Percentiles rank a stretch among this genome's conserved stretches.
These are phyloP conservation scores for Triplophysa yarkandensis DNA, from an alignment of 2,797 vertebrate genomes.

Conservation along the genomic window DNA sequence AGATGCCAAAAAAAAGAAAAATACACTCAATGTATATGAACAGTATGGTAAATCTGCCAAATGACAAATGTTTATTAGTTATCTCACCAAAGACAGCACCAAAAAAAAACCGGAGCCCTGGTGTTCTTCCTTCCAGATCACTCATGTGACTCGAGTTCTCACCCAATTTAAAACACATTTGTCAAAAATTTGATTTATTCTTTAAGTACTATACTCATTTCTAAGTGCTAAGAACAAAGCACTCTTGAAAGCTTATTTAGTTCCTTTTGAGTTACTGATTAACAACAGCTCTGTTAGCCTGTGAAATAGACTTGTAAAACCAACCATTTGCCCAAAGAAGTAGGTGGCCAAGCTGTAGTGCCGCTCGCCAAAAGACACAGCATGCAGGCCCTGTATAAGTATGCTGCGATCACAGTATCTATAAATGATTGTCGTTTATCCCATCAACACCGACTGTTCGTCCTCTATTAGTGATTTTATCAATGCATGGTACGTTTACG, in stretches of 20 bases:
- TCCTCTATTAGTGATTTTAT: too few relatives aligned
- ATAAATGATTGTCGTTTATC: conserved; percentile 12
- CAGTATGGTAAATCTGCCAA: too few relatives aligned
- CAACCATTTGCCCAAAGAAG: conserved; percentile 24
- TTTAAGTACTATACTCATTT: conserved; percentile 25
- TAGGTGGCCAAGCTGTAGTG: conserved; percentile 29
- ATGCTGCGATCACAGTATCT: conserved; percentile 7
- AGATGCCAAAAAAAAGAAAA: neutral
- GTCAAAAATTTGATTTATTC: conserved; percentile 10
- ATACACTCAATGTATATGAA: neutral
- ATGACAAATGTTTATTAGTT: neutral
- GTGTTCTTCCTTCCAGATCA: neutral
- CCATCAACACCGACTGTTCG: neutral
- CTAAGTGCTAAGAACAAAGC: neutral
- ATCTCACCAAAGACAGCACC: neutral
- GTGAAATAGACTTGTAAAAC: conserved; percentile 16
- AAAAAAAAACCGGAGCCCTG: neutral
- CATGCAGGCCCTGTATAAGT: conserved; percentile 4
- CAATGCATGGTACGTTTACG: neutral
- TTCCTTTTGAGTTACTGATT: neutral
- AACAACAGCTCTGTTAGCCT: conserved; percentile 5
- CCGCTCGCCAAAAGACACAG: conserved; percentile 26
- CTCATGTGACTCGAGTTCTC: neutral
- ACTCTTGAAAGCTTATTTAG: conserved; percentile 2
- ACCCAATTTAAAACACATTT: conserved; percentile 31